Evolutionary conservation across 2,888 invertebrate genomes (phyloP).

Genomic region (Polia nebulosa): DNA sequence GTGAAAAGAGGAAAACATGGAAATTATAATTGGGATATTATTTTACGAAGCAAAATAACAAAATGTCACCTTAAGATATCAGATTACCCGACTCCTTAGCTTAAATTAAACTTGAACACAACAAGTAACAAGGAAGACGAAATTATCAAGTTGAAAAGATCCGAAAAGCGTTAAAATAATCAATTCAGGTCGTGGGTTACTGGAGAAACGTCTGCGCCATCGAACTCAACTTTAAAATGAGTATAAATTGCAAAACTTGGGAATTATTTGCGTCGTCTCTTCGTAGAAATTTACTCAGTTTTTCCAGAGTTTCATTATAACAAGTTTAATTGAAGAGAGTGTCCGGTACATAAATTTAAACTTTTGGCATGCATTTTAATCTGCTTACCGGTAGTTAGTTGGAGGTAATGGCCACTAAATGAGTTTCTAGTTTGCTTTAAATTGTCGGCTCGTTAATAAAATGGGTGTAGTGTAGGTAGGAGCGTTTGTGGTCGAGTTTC

Average conservation of each 20-base stretch:
- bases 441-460: conserved; percentile 76
- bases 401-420: conserved; percentile 83
- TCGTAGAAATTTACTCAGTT: conserved; percentile 84
- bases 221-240: conserved; percentile 83
- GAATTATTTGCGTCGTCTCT: conserved; percentile 84
- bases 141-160: conserved; percentile 68
- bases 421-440: conserved; percentile 79
- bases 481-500: conserved; percentile 48
- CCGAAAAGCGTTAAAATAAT: conserved; percentile 75
- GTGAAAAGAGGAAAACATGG: background rate
- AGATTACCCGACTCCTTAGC: conserved; percentile 44
- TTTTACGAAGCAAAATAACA: conserved; percentile 36
- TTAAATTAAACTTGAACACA: conserved; percentile 60
- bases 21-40: conserved; percentile 32
- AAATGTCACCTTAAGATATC: conserved; percentile 47
- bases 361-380: conserved; percentile 89
- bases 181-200: conserved; percentile 74
- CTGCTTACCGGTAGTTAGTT: conserved; percentile 84
- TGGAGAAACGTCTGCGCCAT: conserved; percentile 79
- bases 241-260: conserved; percentile 88
- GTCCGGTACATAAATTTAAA: conserved; percentile 89
- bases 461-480: conserved; percentile 58
- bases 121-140: conserved; percentile 61
- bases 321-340: conserved; percentile 89
- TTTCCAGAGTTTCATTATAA: conserved; percentile 87